Base-by-base conservation (phyloP, 2,888 invertebrate species). In the Cordilura impudica region DNA sequence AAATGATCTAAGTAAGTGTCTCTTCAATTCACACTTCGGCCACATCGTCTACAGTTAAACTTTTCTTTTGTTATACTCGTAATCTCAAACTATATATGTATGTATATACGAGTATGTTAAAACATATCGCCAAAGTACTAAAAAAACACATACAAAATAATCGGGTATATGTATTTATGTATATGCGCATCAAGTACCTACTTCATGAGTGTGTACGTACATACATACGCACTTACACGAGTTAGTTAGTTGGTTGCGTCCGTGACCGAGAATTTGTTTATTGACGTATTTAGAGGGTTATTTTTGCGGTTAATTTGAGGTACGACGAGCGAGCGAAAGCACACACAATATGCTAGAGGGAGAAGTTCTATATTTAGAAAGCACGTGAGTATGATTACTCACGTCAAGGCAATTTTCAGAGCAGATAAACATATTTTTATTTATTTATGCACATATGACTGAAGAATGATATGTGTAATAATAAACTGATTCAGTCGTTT, bases 311-410 rank as follows among this genome's bases (percentile, higher is more conserved):
- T 26, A 43, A 35, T 3, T 4, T 12, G n/a, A 39, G 35, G 12
- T 39, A 60, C 8, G 63, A 60, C 8, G 63, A 63, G 75, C 49
- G 70, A 70, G 65, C 58, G 65, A 76, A 70, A 65, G 65, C 65
- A 51, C 65, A 72, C 65, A 51, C 65, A 72, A 47, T 74, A 49
- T 54, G 16, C 19, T 23, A 29, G 53, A 60, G 69, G 14, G 14
- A 74, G 51, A 69, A 18, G 63, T 74, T 81, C 83, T 87, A 86
- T 83, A 86, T 84, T 83, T 86, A 87, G 87, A 83, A 81, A 82
- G 86, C 88, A 87, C 88, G 88, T 88, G 87, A 88, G 84, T 63
- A 56, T 49, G 75, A 85, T 86, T 87, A 87, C 84, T 86, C 85
- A 88, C 82, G 58, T 66, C 75, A 79, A 71, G 23, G 23, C 14